Percentiles rank a stretch among this genome's conserved stretches.
These are phyloP conservation scores for Dasysyrphus albostriatus DNA, from an alignment of 2,888 invertebrate genomes.

Conservation along the genomic window DNA sequence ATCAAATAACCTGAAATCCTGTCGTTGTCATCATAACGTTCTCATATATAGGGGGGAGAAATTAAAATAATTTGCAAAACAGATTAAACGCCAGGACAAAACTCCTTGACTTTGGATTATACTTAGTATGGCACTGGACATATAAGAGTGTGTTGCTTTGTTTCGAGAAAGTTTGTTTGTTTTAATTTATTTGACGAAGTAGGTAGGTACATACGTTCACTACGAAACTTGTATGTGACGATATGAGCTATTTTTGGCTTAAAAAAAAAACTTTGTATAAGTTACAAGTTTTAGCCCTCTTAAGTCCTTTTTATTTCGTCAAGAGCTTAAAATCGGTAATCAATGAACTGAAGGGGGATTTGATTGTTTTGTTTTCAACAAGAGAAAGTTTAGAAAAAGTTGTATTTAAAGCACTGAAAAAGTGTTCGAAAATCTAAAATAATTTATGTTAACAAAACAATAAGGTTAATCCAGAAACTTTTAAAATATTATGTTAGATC, in stretches of 20 bases:
- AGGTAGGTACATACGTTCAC: neutral
- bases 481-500: too few relatives aligned
- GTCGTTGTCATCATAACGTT: slow-evolving; percentile 19
- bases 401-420: neutral
- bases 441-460: neutral
- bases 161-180: neutral
- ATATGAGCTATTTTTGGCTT: neutral
- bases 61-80: slow-evolving; percentile 63
- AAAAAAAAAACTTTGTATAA: neutral
- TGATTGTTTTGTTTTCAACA: neutral
- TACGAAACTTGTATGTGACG: neutral
- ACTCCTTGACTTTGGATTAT: neutral
- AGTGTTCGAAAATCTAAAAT: neutral
- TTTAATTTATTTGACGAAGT: neutral
- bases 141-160: neutral
- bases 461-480: neutral
- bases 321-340: neutral
- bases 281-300: neutral
- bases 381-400: neutral
- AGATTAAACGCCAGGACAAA: slow-evolving; percentile 36
- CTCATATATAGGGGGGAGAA: neutral
- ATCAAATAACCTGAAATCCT: slow-evolving; percentile 39
- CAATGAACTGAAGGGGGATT: neutral
- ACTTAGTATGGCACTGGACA: neutral
- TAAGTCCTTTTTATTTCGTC: neutral